Evolutionary conservation across 2,888 invertebrate species (phyloP).

Genomic region (Incurvaria masculella): DNA sequence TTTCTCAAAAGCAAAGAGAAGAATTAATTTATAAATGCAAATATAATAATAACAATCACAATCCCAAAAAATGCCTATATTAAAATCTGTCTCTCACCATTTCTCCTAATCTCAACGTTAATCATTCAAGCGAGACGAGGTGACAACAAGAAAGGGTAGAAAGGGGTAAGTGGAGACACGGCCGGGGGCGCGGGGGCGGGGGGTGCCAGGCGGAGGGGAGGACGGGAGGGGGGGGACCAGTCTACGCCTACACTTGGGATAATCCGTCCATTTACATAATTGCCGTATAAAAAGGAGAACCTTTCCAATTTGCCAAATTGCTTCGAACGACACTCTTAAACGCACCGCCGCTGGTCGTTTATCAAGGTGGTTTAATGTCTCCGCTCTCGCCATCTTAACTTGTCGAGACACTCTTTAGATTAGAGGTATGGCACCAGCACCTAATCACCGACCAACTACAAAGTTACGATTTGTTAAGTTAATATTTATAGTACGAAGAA

Average conservation of each 20-base stretch:
- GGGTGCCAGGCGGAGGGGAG: conserved; percentile 6
- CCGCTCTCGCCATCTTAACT: no score
- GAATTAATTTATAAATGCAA: no score
- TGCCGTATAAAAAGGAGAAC: conserved; percentile 54
- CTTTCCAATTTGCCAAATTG: conserved; percentile 57
- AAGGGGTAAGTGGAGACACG: neutral
- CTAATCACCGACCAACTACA: no score
- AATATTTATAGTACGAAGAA: no score
- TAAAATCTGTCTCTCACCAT: no score
- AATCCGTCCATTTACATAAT: conserved; percentile 59
- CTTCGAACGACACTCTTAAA: conserved; percentile 42
- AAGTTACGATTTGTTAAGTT: no score
- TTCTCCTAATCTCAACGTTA: neutral
- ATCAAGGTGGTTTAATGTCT: neutral
- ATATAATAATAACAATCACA: no score
- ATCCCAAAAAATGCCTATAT: no score
- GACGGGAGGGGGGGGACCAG: conserved; percentile 36
- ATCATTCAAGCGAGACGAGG: neutral
- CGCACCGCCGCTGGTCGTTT: conserved; percentile 26
- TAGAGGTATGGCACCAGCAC: no score
- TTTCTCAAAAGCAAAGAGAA: no score
- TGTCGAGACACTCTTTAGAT: no score
- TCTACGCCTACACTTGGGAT: conserved; percentile 46
- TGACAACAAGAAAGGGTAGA: conserved; percentile 1
- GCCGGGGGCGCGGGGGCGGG: neutral